phyloP scores from a whole-genome alignment of 1,140 invertebrate genomes.

The Araneus ventricosus region DNA sequence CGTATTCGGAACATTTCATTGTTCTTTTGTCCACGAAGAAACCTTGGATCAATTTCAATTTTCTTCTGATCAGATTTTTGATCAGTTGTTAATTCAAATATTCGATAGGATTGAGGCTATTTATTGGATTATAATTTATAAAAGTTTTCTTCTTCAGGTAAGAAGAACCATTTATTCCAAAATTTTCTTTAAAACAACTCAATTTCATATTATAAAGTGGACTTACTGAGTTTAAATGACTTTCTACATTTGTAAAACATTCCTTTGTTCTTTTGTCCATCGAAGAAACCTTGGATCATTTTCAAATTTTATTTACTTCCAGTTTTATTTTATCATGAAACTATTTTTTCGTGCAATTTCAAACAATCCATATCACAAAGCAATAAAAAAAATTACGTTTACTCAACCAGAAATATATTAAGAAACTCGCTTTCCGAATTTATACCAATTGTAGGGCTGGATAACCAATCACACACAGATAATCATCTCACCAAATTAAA shows the following conservation, averaged over 20 bases:
- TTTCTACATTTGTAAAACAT: too few species aligned
- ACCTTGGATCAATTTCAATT: background rate
- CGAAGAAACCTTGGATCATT: background rate
- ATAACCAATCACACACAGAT: background rate
- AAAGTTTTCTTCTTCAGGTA: too few species aligned
- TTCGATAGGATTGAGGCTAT: too few species aligned
- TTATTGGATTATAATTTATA: too few species aligned
- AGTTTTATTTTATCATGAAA: background rate
- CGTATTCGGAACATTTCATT: too few species aligned
- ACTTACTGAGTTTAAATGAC: too few species aligned
- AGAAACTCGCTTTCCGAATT: background rate
- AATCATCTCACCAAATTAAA: constrained; percentile 5
- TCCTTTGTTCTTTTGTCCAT: background rate
- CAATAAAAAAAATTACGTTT: background rate
- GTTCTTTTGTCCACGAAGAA: background rate
- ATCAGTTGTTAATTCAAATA: too few species aligned
- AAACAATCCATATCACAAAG: background rate
- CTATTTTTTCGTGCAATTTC: background rate
- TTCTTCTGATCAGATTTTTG: background rate
- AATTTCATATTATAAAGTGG: too few species aligned
- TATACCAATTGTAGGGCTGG: background rate
- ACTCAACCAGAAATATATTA: constrained; percentile 19
- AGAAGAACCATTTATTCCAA: too few species aligned
- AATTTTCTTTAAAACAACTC: too few species aligned
- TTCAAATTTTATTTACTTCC: background rate